These are phyloP conservation scores for Notothenia coriiceps DNA, from an alignment of 2,113 vertebrate genomes.

Conservation along the genomic window DNA sequence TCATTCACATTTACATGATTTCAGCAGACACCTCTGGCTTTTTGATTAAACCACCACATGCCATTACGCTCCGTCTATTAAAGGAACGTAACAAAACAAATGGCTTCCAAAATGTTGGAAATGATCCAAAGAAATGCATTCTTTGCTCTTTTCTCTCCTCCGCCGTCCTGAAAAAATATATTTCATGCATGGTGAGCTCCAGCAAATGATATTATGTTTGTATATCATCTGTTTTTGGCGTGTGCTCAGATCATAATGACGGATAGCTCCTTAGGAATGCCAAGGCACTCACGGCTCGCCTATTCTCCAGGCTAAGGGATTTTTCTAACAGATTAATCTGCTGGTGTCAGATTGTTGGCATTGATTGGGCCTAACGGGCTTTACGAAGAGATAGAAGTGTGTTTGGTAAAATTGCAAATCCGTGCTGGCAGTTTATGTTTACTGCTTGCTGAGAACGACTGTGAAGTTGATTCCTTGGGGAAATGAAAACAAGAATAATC, in stretches of 20 bases:
- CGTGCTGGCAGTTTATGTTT: slow-evolving; percentile 61
- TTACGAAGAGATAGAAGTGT: slow-evolving; percentile 59
- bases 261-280: slow-evolving; percentile 70
- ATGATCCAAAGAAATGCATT: slow-evolving; percentile 34
- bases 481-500: slow-evolving; percentile 57
- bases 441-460: slow-evolving; percentile 47
- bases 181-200: slow-evolving; percentile 72
- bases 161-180: slow-evolving; percentile 66
- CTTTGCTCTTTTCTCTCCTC: slow-evolving; percentile 39
- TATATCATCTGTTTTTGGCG: slow-evolving; percentile 69
- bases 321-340: slow-evolving; percentile 71
- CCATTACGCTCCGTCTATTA: slow-evolving; percentile 51
- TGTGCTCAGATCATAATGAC: slow-evolving; percentile 75
- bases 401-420: slow-evolving; percentile 72
- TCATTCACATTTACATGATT: slow-evolving; percentile 13
- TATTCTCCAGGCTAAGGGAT: slow-evolving; percentile 59
- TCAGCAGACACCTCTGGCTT: slow-evolving; percentile 27
- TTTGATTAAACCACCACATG: slow-evolving; percentile 37
- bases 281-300: slow-evolving; percentile 43
- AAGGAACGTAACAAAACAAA: slow-evolving; percentile 50
- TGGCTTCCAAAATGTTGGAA: slow-evolving; percentile 30
- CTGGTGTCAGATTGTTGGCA: slow-evolving; percentile 70
- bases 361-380: slow-evolving; percentile 71
- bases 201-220: slow-evolving; percentile 77
- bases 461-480: slow-evolving; percentile 27